Base-by-base conservation (phyloP, 2,797 vertebrate genomes). In the Sebastes trivittatus region DNA sequence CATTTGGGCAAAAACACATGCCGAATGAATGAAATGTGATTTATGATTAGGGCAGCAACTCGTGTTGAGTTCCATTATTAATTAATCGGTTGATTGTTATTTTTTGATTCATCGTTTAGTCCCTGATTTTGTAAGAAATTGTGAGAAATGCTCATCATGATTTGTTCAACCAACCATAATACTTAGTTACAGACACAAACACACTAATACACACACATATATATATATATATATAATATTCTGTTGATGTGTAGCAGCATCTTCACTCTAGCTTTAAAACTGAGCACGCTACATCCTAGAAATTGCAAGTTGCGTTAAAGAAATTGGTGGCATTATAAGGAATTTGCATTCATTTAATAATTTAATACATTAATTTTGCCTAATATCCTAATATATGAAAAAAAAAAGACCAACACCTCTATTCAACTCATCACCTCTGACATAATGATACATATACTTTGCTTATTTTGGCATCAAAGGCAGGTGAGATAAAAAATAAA, bases 401-500 rank as follows among this genome's bases (percentile, higher is more conserved):
- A 14, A 34, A 62, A 49, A 49, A 14, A 67, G 6, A 76, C 23
- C 1, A 22, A 22, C 10, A 5, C 6, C 64, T 66, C 5, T 22
- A 32, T 64, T 59, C 6, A 27, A 61, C 52, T 2, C 11, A 72
- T 73, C 6, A 32, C 7, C 63, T 60, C 4, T 49, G 42, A 60
- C 20, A 58, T 52, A 7, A 56, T 32, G 14, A 14, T 16, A 42
- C 4, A 16, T 42, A 42, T 42, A 42, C 13, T 42, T 42, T 42
- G 38, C 38, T 42, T 42, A 70, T 64, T 59, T 77, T 18, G 23
- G 20, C 20, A 30, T 52, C 16, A 78, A 72, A 77, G n/a, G 32
- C 55, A 78, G 55, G 42, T 82, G 49, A 77, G 30, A 80, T 52
- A 59, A 77, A 78, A 52, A 65, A n/a, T 36, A 63, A 86, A 76